Evolutionary conservation across 2,888 invertebrate genomes (phyloP).

Genomic region (Drosophila monieri): DNA sequence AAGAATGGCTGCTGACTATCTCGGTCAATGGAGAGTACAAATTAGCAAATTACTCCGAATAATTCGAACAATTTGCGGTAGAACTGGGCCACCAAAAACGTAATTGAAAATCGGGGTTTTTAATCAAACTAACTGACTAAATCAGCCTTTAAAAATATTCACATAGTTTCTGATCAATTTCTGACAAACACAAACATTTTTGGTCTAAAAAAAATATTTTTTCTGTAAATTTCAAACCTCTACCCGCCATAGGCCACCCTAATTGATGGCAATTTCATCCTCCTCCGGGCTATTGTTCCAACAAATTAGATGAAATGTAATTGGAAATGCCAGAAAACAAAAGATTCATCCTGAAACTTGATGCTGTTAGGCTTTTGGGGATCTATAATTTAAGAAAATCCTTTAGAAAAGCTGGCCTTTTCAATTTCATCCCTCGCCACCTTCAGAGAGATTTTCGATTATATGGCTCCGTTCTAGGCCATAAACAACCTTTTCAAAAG

Average conservation of each 20-base stretch:
- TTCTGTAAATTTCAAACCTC: not conserved
- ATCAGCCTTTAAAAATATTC: not conserved
- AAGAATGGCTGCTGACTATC: constrained; percentile 29
- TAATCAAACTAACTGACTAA: not conserved
- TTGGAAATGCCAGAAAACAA: constrained; percentile 16
- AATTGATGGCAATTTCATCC: not conserved
- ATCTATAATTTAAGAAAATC: constrained; percentile 23
- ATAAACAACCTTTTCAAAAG: constrained; percentile 36
- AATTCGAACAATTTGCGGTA: constrained; percentile 32
- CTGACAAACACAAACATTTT: not conserved
- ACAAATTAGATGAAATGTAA: constrained; percentile 31
- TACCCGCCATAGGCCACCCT: not conserved
- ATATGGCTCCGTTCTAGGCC: constrained; percentile 33
- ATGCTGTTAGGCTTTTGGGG: constrained; percentile 2
- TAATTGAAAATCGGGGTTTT: constrained; percentile 7
- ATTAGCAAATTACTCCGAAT: constrained; percentile 35
- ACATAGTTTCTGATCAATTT: not conserved
- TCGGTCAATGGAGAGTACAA: constrained; percentile 30
- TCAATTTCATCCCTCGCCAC: constrained; percentile 8
- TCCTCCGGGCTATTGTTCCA: constrained; percentile 10
- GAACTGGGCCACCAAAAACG: constrained; percentile 19
- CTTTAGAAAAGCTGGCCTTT: not conserved
- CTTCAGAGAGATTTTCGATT: constrained; percentile 28
- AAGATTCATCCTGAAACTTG: constrained; percentile 13
- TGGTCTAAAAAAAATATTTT: not conserved